Percentiles rank a stretch among this genome's conserved stretches.
Evolutionary conservation across 2,888 invertebrate genomes (phyloP).

Genomic region (Melipona beecheii): DNA sequence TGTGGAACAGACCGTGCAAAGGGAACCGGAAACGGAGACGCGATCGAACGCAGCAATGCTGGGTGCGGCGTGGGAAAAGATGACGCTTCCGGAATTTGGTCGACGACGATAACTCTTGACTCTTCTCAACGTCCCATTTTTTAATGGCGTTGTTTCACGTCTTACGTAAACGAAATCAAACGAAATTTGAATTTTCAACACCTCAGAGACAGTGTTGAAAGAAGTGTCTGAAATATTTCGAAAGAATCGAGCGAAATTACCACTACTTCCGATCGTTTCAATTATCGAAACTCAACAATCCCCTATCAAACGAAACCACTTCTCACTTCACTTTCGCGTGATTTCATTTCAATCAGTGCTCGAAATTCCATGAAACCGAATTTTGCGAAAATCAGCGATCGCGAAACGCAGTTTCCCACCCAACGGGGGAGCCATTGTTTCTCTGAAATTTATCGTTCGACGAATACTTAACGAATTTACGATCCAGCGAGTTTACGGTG

Average conservation of each 20-base stretch:
- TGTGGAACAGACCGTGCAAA: neutral
- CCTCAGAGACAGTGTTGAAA: too few species aligned
- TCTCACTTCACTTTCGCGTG: too few species aligned
- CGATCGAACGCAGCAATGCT: neutral
- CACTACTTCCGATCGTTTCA: too few species aligned
- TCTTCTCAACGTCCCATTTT: too few species aligned
- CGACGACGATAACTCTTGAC: conserved; percentile 41
- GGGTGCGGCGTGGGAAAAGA: too few species aligned
- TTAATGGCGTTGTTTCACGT: too few species aligned
- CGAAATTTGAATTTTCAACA: too few species aligned
- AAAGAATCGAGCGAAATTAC: too few species aligned
- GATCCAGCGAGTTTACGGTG: neutral
- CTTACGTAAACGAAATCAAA: too few species aligned
- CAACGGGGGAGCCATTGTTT: neutral
- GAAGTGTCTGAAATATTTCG: too few species aligned
- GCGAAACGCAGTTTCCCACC: neutral
- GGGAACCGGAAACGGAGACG: neutral
- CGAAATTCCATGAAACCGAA: neutral
- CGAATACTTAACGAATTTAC: conserved; percentile 9
- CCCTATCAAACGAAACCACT: too few species aligned
- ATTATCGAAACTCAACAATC: too few species aligned
- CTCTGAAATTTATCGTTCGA: conserved; percentile 24
- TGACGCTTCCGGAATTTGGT: neutral
- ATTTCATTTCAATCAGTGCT: neutral
- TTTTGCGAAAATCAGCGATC: neutral